Base-by-base conservation (phyloP, 2,113 vertebrate species). In the Ancistrus triradiatus region DNA sequence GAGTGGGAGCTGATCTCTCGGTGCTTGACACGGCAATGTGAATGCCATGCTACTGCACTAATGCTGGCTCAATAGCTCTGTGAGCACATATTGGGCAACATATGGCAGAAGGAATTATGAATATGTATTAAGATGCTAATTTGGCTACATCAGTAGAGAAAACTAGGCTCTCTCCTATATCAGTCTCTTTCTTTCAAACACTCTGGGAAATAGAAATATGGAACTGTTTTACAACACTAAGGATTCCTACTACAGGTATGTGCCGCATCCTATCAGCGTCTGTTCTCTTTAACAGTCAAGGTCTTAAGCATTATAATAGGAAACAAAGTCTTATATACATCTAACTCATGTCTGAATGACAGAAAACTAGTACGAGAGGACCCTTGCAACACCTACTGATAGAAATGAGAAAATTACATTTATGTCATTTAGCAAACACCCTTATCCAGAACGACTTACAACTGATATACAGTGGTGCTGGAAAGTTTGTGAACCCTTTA, bases 31-130 rank as follows among this genome's bases (percentile, higher is more conserved):
- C 22, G 52, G 69, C 65, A 40, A 22, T 47, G 18, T 47, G 38
- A 37, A 47, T 35, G 42, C 55, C 57, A 68, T 66, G 44, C 51
- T 70, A 70, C 73, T 58, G 57, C 21, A 31, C 31, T 40, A 49
- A 55, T 47, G 47, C 47, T 42, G 46, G 17, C 42, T 62, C 37
- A 69, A 67, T 37, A 43, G 46, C 19, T 9, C 17, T 25, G 46
- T 42, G 18, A 67, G 67, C 35, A 18, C 59, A 58, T 24, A 59
- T 55, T 72, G 27, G 22, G 22, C 55, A 15, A 27, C 25, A 43
- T 14, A 3, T 22, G 55, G 14, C 46, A 21, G 44, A 22, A 25
- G 3, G 24, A 40, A 50, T 53, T 44, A 65, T 57, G 28, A 56
- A 57, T 58, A 58, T 58, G 31, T 37, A 58, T 58, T 48, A 57